Evolutionary conservation across 2,113 vertebrate genomes (phyloP).

Genomic region (Thermophis baileyi): DNA sequence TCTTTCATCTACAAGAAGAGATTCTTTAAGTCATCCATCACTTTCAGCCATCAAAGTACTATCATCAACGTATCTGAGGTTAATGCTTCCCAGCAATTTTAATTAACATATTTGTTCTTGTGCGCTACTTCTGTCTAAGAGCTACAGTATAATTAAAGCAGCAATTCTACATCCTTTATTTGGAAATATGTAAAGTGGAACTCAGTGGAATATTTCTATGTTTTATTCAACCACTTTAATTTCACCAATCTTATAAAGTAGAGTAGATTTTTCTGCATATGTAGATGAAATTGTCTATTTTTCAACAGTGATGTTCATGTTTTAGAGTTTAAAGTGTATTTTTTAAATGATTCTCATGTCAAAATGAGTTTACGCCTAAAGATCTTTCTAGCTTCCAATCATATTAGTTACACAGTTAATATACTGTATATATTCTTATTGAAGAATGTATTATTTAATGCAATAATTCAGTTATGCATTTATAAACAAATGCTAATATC

Average conservation of each 20-base stretch:
- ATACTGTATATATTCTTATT: background rate
- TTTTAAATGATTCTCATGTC: background rate
- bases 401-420: background rate
- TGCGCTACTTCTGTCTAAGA: background rate
- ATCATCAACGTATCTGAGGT: background rate
- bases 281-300: background rate
- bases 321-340: background rate
- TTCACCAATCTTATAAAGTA: background rate
- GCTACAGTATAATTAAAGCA: background rate
- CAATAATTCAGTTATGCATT: background rate
- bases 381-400: background rate
- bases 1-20: background rate
- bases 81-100: background rate
- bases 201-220: background rate
- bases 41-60: background rate
- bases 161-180: background rate
- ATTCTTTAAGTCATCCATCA: background rate
- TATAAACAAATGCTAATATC: background rate
- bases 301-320: background rate
- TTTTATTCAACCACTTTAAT: background rate
- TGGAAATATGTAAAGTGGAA: background rate
- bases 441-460: background rate
- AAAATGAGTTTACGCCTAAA: background rate
- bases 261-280: background rate
- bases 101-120: background rate